A percentile compares a stretch with the other conserved stretches of the same genome.
Evolutionary conservation across 2,797 vertebrate genomes (phyloP).

Genomic region (Diceros bicornis): DNA sequence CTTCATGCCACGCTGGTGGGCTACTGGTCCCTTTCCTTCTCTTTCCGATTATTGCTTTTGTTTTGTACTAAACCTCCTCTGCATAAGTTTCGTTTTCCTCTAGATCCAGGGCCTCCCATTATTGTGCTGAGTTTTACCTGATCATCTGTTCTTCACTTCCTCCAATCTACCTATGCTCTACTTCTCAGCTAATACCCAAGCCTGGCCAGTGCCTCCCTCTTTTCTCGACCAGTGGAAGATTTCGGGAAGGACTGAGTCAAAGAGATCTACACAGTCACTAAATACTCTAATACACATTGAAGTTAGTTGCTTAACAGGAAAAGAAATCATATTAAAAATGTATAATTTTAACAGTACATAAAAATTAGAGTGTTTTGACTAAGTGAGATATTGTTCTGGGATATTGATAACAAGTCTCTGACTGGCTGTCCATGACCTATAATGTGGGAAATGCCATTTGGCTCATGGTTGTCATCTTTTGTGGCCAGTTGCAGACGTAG

Average conservation of each 20-base stretch:
- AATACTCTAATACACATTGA: not conserved
- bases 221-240: not conserved
- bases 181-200: not conserved
- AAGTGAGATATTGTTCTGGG: not conserved
- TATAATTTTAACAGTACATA: not conserved
- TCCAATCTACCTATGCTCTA: not conserved
- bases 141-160: not conserved
- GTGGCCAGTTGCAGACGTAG: not conserved
- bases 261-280: not conserved
- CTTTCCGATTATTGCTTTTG: not conserved
- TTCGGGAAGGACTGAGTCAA: not conserved
- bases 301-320: not conserved
- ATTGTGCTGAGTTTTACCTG: not conserved
- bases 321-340: not conserved
- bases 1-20: not conserved
- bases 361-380: constrained; percentile 9
- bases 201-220: not conserved
- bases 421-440: not conserved
- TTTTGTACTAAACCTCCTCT: not conserved
- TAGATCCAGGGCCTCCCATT: not conserved
- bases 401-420: not conserved
- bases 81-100: not conserved
- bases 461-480: not conserved
- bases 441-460: not conserved
- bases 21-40: not conserved